These are phyloP conservation scores for Dryococelus australis DNA, from an alignment of 2,888 invertebrate species.

Conservation along the genomic window DNA sequence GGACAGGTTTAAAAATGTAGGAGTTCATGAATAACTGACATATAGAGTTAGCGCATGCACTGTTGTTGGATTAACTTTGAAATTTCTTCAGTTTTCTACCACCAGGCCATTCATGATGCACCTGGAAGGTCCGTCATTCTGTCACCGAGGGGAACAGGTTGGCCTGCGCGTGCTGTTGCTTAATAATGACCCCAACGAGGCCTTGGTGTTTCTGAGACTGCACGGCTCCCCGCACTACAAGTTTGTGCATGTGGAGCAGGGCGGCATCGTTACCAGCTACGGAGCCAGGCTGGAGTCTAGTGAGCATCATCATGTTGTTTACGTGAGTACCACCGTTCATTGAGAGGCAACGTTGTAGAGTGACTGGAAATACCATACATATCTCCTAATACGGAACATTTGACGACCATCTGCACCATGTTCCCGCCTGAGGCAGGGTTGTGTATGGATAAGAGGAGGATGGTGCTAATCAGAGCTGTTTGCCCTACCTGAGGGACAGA, in stretches of 20 bases:
- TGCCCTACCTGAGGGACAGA: too few relatives aligned
- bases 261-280: conserved; percentile 61
- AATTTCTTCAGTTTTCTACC: conserved; percentile 54
- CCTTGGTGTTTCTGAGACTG: conserved; percentile 58
- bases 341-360: background rate
- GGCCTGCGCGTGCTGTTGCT: conserved; percentile 54
- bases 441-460: too few relatives aligned
- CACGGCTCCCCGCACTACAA: conserved; percentile 60
- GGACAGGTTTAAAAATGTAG: too few relatives aligned
- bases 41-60: too few relatives aligned
- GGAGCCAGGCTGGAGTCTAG: conserved; percentile 59
- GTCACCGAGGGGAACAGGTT: conserved; percentile 62
- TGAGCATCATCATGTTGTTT: conserved; percentile 63
- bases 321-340: conserved; percentile 50
- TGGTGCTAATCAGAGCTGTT: too few relatives aligned
- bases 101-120: conserved; percentile 62
- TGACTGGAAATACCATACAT: too few relatives aligned
- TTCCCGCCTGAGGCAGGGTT: too few relatives aligned
- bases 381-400: too few relatives aligned
- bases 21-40: too few relatives aligned
- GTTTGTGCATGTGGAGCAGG: conserved; percentile 61
- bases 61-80: too few relatives aligned
- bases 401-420: too few relatives aligned
- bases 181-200: conserved; percentile 54
- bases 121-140: conserved; percentile 59